A percentile compares a stretch with the other conserved stretches of the same genome.
These are phyloP conservation scores for Parascotia fuliginaria DNA, from an alignment of 2,888 invertebrate genomes.

Conservation along the genomic window DNA sequence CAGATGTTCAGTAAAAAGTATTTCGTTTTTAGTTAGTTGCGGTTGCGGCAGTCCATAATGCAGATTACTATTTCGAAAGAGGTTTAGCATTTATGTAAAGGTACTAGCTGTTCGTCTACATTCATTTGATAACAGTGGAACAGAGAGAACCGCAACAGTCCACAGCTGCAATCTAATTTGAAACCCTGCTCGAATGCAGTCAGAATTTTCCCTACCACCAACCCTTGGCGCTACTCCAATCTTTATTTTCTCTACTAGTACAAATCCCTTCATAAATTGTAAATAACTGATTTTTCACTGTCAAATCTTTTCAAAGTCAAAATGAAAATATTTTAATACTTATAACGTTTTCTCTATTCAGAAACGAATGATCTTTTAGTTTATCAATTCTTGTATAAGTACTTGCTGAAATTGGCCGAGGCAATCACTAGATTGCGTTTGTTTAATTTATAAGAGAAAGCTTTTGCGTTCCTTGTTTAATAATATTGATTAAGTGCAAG, in stretches of 20 bases:
- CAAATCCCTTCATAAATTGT: slow-evolving; percentile 57
- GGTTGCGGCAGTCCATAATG: slow-evolving; percentile 10
- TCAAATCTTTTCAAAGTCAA: slow-evolving; percentile 59
- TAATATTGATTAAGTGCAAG: slow-evolving; percentile 35
- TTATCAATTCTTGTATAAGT: slow-evolving; percentile 9
- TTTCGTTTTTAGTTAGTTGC: neutral
- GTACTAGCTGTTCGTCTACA: slow-evolving; percentile 33
- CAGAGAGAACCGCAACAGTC: slow-evolving; percentile 34
- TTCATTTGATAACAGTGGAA: slow-evolving; percentile 37
- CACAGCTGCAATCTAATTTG: slow-evolving; percentile 58
- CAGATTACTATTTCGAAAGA: slow-evolving; percentile 24
- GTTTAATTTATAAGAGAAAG: slow-evolving; percentile 15
- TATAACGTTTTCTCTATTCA: slow-evolving; percentile 4
- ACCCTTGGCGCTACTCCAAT: slow-evolving; percentile 68
- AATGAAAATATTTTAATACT: slow-evolving; percentile 39
- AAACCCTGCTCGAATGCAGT: slow-evolving; percentile 58
- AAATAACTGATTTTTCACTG: slow-evolving; percentile 61
- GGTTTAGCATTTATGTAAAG: slow-evolving; percentile 25
- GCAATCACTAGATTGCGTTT: slow-evolving; percentile 20
- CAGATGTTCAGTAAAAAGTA: neutral
- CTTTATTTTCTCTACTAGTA: slow-evolving; percentile 61
- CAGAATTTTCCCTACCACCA: slow-evolving; percentile 51
- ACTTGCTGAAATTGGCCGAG: slow-evolving; percentile 4
- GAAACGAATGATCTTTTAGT: too few species aligned
- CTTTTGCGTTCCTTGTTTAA: slow-evolving; percentile 24